Conservation (phyloP, 2,113 vertebrate species). For the Pangasianodon hypophthalmus region DNA sequence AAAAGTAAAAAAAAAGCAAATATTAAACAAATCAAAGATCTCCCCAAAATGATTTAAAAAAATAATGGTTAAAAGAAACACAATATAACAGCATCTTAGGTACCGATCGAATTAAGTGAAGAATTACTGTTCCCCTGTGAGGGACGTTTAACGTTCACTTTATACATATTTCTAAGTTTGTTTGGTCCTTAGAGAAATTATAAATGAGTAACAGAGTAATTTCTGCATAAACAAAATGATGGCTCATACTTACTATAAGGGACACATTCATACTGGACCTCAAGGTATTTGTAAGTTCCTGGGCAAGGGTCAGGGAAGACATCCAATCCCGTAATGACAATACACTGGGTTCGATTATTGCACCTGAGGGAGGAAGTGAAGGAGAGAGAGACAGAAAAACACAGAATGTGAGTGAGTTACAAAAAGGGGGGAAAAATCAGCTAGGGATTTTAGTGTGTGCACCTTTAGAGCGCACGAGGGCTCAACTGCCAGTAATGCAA, state of each 20-base stretch:
- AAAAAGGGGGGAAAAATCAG: conserved; percentile 80
- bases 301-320: conserved; percentile 99
- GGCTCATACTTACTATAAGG: conserved; percentile 97
- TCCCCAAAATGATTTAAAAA: background rate
- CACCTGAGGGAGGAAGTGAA: conserved; percentile 75
- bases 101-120: background rate
- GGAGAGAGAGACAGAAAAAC: conserved; percentile 11
- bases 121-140: background rate
- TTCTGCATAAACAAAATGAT: conserved; percentile 38
- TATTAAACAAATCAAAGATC: background rate
- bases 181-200: background rate
- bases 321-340: conserved; percentile 97
- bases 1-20: background rate
- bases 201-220: background rate
- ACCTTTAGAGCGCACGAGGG: background rate
- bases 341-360: conserved; percentile 98
- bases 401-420: conserved; percentile 45
- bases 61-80: background rate
- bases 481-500: conserved; percentile 27
- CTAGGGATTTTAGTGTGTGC: background rate
- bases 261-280: conserved; percentile 99
- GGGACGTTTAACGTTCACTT: background rate
- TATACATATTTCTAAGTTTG: background rate
- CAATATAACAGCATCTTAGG: background rate
- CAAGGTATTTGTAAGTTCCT: conserved; percentile 98